Base-by-base conservation (phyloP, 2,888 invertebrate genomes). In the Epicampocera succincta region DNA sequence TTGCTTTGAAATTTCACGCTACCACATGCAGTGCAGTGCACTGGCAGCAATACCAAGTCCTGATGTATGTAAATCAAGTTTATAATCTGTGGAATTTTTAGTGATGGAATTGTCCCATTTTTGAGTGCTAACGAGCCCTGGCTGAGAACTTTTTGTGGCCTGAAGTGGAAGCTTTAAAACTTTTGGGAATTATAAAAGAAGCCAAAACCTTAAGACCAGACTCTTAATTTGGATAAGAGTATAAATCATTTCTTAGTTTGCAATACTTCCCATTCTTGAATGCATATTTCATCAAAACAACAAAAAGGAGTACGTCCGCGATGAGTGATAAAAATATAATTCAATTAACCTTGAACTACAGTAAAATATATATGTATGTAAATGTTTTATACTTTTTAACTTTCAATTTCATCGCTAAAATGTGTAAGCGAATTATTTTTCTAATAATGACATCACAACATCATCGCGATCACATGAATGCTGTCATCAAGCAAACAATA, bases 271-370 rank as follows among this genome's bases (percentile, higher is more conserved):
- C 15, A 33, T 69, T 29, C n/a, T n/a, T 29, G 21, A 56, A 46
- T 29, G 19, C 44, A 46, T 56, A 44, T 17, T 21, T 44, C 17
- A 38, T 19, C 46, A 33, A 44, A 40, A 38, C 33, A 69, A 38
- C 2, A 17, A 4, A 29, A 5, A 54, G 12, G 12, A 42, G 8
- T 8, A 33, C 33, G 5, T 33, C 33, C 8, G 52, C 12, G 12
- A 46, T 15, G 21, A 46, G 56, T 46, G 69, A 15, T n/a, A 58
- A 12, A 11, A 56, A 46, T 52, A 50, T 68, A 25, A 79, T 79
- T 54, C 46, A 79, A 79, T 79, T 74, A 73, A 56, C 79, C 79
- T 79, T 79, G 68, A 73, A 73, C 21, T 42, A 46, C n/a, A 71
- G 29, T 66, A 75, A 63, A 42, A 69, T 68, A n/a, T 21, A 15